Evolutionary conservation across 2,888 invertebrate genomes (phyloP), one percentile per base, ranked within the genome.

Genomic region (Drosophila emarginata): DNA sequence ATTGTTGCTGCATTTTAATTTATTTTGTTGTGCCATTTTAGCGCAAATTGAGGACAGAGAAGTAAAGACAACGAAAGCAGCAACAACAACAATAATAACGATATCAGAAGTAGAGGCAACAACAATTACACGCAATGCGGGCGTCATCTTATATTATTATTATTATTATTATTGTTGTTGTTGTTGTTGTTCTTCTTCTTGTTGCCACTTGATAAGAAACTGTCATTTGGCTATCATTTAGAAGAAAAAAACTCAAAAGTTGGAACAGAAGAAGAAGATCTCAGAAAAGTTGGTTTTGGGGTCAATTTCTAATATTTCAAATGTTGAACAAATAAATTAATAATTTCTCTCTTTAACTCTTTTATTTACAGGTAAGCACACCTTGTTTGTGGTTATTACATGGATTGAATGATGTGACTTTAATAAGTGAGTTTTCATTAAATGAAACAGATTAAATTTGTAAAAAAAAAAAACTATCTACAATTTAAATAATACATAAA

Each of bases 1-100:
- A 75, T 80, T 64, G 58, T 71, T 68, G 72, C 71, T 82, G 82
- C 82, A 82, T 81, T 87, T 83, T 87, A 82, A 83, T 88, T 83
- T 85, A 85, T 85, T 81, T 85, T 72, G 82, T 68, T 82, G 82
- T 82, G 88, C 82, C 86, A 82, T 83, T 83, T 83, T 82, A 79
- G 45, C 83, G 78, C 86, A 74, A 85, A 83, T 86, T 88, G 86
- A 88, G 88, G 78, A 79, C 86, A 80, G 64, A 69, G 71, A 40
- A 61, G 58, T 56, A 69, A 9, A 32, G 9, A 32, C 32, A 32
- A 32, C 32, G 32, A 32, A 9, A 32, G 11, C 32, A 67, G 39
- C 61, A 67, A 53, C 61, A 64, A 57, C 61, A 39, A 67, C 39
- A 61, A 58, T 60, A 36, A 64, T 32, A 65, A 67, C 14, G 51